These are phyloP conservation scores for Microplitis manilae DNA, from an alignment of 2,888 invertebrate species.

Conservation along the genomic window DNA sequence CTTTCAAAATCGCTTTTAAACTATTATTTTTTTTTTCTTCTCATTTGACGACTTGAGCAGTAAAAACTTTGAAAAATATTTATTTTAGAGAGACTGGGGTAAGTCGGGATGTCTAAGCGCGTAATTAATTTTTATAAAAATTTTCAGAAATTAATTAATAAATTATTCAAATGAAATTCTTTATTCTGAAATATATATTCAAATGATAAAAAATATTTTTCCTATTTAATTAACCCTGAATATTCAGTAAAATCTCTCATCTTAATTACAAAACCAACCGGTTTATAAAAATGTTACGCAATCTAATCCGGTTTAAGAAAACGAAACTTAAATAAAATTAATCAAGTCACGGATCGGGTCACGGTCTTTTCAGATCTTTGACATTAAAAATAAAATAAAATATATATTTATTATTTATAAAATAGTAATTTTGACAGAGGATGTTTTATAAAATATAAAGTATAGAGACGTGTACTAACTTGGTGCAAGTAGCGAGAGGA, in stretches of 20 bases:
- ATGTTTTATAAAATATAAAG: not conserved
- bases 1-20: conserved; percentile 27
- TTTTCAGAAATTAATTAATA: too few relatives aligned
- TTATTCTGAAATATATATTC: too few relatives aligned
- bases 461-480: conserved; percentile 18
- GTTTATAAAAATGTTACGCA: not conserved
- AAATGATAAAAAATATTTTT: not conserved
- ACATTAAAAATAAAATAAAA: not conserved
- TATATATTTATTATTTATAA: not conserved
- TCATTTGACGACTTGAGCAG: not conserved
- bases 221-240: not conserved
- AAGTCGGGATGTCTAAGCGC: too few relatives aligned
- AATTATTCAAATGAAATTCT: too few relatives aligned
- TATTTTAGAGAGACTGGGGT: too few relatives aligned
- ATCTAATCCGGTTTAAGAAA: not conserved
- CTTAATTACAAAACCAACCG: not conserved
- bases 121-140: too few relatives aligned
- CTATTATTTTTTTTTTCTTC: not conserved
- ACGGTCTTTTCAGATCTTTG: not conserved
- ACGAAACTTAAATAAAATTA: not conserved
- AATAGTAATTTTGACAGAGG: too few relatives aligned
- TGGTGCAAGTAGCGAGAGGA: conserved; percentile 8
- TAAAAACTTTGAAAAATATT: not conserved
- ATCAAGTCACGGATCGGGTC: not conserved
- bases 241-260: not conserved